Base-by-base conservation (phyloP, 2,113 vertebrate species). In the Gnathonemus longibarbis region DNA sequence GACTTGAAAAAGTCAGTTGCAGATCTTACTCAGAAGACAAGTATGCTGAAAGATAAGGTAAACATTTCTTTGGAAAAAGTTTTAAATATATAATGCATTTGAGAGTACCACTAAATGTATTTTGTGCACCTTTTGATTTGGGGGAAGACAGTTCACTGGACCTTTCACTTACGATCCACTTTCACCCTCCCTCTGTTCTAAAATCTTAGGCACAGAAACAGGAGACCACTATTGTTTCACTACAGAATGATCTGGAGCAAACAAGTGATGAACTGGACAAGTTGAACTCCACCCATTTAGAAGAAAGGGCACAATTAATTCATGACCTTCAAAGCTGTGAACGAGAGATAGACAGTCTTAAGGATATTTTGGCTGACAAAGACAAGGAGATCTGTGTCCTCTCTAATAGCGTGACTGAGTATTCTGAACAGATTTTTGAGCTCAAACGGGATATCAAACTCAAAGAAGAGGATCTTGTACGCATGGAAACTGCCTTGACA, bases 201-300 rank as follows among this genome's bases (percentile, higher is more conserved):
- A 93, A 91, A 39, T 77, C 90, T 93, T 92, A 97, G 96, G 91
- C 91, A 3, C 95, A 95, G 89, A 97, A 97, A 77, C 97, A 97
- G 92, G 97, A 97, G 62, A 92, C 89, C 0, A 24, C 93, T 19
- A 93, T 97, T 39, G 96, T 96, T 90, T 93, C 92, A 0, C 93
- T 98, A 86, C 97, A 97, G 85, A 92, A 93, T 5, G 97, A 98
- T 46, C 94, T 98, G 45, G 97, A 97, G 48, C 97, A 98, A 95
- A 96, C 97, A 0, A 97, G 96, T 0, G 97, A 98, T 90, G 97
- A 98, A 91, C 96, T 98, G 87, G 97, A 98, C 91, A 97, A 97
- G 84, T 89, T 98, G 1, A 98, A 98, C 89, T 92, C 93, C 0
- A 94, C 95, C 66, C 97, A 98, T 92, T 91, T 98, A 90, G 97